phyloP scores from a whole-genome alignment of 2,797 vertebrate genomes.

The Octomys mimax region DNA sequence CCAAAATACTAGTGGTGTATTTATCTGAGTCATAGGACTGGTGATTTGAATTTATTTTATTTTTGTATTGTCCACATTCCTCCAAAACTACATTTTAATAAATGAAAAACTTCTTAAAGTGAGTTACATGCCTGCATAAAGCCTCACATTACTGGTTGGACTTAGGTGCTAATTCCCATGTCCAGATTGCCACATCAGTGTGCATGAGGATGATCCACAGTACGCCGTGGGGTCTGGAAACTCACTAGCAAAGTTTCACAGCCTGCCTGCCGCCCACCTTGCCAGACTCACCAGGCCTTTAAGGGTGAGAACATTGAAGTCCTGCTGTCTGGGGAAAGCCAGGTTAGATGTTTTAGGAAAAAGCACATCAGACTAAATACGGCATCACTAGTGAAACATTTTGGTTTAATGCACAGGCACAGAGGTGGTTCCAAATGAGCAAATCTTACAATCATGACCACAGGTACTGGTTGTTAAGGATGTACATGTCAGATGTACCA shows the following conservation, averaged over 20 bases:
- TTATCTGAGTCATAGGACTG: conserved; percentile 34
- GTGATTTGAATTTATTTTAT: conserved; percentile 36
- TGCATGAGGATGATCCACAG: neutral
- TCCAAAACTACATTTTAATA: conserved; percentile 47
- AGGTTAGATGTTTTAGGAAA: neutral
- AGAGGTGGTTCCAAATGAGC: conserved; percentile 11
- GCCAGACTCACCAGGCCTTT: neutral
- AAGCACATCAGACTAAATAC: conserved; percentile 18
- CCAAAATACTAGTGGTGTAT: conserved; percentile 51
- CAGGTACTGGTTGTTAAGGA: neutral
- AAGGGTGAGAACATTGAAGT: neutral
- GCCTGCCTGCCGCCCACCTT: neutral
- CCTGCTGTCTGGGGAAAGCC: neutral
- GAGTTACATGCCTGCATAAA: neutral
- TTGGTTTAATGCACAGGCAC: conserved; percentile 4
- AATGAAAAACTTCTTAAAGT: neutral
- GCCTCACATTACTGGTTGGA: neutral
- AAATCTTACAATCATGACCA: conserved; percentile 17
- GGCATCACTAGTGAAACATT: neutral
- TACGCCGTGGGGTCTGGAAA: neutral
- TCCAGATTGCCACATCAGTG: neutral
- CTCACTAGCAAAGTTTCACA: neutral
- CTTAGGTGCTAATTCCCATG: neutral
- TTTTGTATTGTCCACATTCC: neutral
- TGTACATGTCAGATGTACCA: neutral